Percentiles rank a stretch among this genome's conserved stretches.
These are phyloP conservation scores for Alexandromys fortis DNA, from an alignment of 2,113 vertebrate species.

Conservation along the genomic window DNA sequence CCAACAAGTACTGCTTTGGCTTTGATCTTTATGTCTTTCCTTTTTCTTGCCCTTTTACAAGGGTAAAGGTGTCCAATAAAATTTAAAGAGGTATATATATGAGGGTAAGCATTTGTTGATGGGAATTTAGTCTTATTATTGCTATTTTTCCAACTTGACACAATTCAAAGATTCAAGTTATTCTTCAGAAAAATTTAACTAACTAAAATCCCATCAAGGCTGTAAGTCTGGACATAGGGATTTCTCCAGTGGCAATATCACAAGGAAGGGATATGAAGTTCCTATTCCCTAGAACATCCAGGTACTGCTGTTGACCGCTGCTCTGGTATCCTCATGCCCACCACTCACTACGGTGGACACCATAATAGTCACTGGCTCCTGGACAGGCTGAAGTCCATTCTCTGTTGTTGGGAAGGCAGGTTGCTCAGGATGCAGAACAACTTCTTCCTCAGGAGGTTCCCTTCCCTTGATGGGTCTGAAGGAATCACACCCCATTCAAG, in stretches of 20 bases:
- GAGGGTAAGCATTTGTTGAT: background rate
- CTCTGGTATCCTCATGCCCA: background rate
- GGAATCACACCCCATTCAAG: background rate
- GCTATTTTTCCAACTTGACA: background rate
- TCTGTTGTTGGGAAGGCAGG: background rate
- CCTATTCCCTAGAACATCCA: background rate
- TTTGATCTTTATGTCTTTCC: background rate
- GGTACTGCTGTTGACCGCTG: background rate
- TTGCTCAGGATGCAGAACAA: background rate
- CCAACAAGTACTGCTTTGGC: background rate
- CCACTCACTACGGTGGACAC: background rate
- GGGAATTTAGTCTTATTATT: background rate
- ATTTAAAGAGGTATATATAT: background rate
- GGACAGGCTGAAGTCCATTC: background rate
- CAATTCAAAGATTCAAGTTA: background rate
- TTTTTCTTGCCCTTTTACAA: background rate
- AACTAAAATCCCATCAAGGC: background rate
- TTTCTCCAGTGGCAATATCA: background rate
- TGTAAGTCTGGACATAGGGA: background rate
- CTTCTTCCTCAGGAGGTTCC: too few species aligned
- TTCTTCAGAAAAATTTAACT: constrained; percentile 22
- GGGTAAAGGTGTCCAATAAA: background rate
- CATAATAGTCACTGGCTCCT: background rate
- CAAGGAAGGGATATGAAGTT: background rate
- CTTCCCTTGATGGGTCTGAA: background rate